Evolutionary conservation across 2,888 invertebrate species (phyloP).

Genomic region (Plusia festucae): DNA sequence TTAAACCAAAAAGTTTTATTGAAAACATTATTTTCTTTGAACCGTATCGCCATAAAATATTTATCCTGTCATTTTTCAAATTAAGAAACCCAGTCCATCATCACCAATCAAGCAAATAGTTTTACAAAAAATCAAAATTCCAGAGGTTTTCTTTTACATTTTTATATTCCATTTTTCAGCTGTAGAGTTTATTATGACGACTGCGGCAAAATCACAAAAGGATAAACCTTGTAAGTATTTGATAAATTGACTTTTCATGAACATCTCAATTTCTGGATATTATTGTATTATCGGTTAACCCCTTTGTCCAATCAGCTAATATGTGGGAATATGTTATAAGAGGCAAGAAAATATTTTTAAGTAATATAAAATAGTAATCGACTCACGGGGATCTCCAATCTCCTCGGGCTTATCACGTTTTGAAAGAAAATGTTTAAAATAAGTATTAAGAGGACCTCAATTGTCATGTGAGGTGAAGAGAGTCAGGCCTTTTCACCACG

Average conservation of each 20-base stretch:
- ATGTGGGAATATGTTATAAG: too few species aligned
- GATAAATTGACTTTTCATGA: not conserved
- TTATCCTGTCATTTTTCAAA: slow-evolving; percentile 62
- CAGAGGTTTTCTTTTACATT: slow-evolving; percentile 63
- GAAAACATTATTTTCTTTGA: slow-evolving; percentile 25
- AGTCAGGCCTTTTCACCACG: too few species aligned
- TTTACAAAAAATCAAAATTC: slow-evolving; percentile 73
- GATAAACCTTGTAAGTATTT: slow-evolving; percentile 78
- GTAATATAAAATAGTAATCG: too few species aligned
- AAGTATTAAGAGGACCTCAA: too few species aligned
- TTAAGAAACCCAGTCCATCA: slow-evolving; percentile 69
- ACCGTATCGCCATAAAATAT: slow-evolving; percentile 35
- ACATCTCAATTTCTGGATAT: not conserved
- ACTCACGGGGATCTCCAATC: too few species aligned
- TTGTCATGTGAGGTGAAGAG: too few species aligned
- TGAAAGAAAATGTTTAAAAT: too few species aligned
- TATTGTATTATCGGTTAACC: too few species aligned
- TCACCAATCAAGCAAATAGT: slow-evolving; percentile 60
- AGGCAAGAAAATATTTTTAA: too few species aligned
- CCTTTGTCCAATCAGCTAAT: too few species aligned
- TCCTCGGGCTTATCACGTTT: too few species aligned
- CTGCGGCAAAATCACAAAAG: slow-evolving; percentile 74
- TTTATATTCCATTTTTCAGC: slow-evolving; percentile 56
- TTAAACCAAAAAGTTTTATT: slow-evolving; percentile 38
- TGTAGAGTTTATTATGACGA: slow-evolving; percentile 69